Evolutionary conservation across 2,113 vertebrate genomes (phyloP), one percentile per base, ranked within the genome.

Genomic region (Machaerirhynchus nigripectus): DNA sequence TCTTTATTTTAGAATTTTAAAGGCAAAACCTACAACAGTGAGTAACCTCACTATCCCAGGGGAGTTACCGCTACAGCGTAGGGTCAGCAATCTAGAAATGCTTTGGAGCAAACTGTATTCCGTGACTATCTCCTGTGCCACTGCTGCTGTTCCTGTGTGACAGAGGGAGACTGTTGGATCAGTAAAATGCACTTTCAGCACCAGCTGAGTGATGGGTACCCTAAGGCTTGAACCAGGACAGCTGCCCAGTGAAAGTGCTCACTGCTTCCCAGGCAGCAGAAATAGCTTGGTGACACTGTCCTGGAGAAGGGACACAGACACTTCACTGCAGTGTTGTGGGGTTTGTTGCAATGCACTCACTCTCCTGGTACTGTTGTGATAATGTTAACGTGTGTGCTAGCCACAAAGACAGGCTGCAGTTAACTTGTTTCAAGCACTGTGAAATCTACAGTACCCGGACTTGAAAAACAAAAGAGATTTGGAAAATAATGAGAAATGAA

Each of bases 291-390:
- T 74, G 35, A 50, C 28, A 13, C n/a, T 31, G 10, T 46, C 0
- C 4, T 5, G 4, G 49, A 9, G 28, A 9, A 7, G 4, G 79
- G 56, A 63, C 7, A 4, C 19, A 14, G 59, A 10, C 20, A 1
- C 33, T 40, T 68, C 11, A 7, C 15, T 15, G 74, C 18, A 49
- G 30, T 5, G 22, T 5, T 49, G 42, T 22, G 52, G 5, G 27
- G 18, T 26, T 67, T 83, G 16, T 37, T 37, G n/a, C 13, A 22
- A 0, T 27, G 18, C 1, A 0, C 52, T 82, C 5, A 17, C 23
- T 8, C 19, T 84, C 42, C 37, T 15, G 10, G 14, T 47, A 4
- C 26, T 0, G 0, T 14, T 78, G 55, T 33, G 52, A 7, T 60
- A 6, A 33, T 11, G 16, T 17, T 1, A n/a, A n/a, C n/a, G 4